A percentile compares a stretch with the other conserved stretches of the same genome.
Conservation (phyloP, 2,113 vertebrate genomes). For the Chascanopsetta lugubris region DNA sequence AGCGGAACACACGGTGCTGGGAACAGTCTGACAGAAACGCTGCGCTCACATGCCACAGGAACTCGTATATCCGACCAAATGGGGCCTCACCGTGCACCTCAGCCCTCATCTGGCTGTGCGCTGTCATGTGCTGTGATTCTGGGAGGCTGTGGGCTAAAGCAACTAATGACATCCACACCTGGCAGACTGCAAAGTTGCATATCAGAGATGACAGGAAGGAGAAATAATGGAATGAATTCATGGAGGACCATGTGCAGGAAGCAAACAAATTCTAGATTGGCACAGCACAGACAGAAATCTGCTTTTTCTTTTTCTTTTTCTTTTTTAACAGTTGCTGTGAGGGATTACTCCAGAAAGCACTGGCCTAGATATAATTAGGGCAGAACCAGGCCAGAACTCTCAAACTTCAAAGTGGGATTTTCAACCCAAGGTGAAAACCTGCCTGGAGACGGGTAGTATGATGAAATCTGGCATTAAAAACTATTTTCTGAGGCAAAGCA, state of each 20-base stretch:
- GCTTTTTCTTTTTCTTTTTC: background rate
- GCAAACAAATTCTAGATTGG: background rate
- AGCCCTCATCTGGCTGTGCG: constrained; percentile 6
- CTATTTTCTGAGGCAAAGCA: constrained; percentile 1
- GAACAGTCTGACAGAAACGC: background rate
- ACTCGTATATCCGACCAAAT: constrained; percentile 4
- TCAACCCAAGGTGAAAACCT: constrained; percentile 37
- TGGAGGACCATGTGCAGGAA: background rate
- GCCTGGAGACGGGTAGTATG: constrained; percentile 24
- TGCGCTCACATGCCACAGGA: background rate
- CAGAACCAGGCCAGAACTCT: constrained; percentile 18
- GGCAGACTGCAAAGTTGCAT: background rate
- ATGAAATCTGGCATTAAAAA: constrained; percentile 21
- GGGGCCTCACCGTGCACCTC: background rate
- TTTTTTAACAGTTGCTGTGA: constrained; percentile 12
- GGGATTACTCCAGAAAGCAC: constrained; percentile 15
- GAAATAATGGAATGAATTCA: constrained; percentile 32
- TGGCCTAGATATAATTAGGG: constrained; percentile 23
- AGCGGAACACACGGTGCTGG: background rate
- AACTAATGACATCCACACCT: background rate
- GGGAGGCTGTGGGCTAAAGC: constrained; percentile 1
- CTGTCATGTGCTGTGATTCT: constrained; percentile 14
- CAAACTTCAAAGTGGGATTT: constrained; percentile 4
- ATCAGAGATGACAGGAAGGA: constrained; percentile 16
- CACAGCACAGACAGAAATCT: constrained; percentile 3